These are phyloP conservation scores for Anarrhichthys ocellatus DNA, from an alignment of 2,113 vertebrate species.

Conservation along the genomic window DNA sequence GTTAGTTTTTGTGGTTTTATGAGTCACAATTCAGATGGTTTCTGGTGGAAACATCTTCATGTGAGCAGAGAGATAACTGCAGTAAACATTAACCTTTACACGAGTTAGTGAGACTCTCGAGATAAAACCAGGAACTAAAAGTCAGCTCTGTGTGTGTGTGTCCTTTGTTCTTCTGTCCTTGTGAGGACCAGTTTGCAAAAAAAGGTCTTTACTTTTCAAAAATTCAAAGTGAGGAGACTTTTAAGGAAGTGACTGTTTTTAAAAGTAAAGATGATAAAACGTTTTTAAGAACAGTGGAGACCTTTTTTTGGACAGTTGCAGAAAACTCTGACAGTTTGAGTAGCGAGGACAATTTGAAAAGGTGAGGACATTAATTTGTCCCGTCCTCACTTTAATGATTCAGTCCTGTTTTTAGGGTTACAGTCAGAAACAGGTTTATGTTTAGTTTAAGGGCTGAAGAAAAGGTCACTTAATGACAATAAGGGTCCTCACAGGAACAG, in stretches of 20 bases:
- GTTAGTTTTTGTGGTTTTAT: not conserved
- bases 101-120: not conserved
- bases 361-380: not conserved
- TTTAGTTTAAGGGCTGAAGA: not conserved
- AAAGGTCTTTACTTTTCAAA: too few relatives aligned
- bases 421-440: not conserved
- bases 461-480: not conserved
- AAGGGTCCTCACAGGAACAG: not conserved
- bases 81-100: not conserved
- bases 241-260: not conserved
- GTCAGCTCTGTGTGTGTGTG: not conserved
- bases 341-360: not conserved
- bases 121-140: constrained; percentile 29
- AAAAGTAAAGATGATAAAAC: not conserved
- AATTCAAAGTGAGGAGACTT: not conserved
- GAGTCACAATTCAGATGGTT: not conserved
- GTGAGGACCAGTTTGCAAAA: constrained; percentile 12
- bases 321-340: not conserved
- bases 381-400: not conserved
- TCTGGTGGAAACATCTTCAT: not conserved
- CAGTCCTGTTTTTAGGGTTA: not conserved
- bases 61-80: not conserved
- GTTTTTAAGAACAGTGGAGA: too few relatives aligned
- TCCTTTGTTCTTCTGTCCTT: not conserved
- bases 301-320: not conserved